Evolutionary conservation across 2,113 vertebrate species (phyloP).

Genomic region (Geococcyx californianus): DNA sequence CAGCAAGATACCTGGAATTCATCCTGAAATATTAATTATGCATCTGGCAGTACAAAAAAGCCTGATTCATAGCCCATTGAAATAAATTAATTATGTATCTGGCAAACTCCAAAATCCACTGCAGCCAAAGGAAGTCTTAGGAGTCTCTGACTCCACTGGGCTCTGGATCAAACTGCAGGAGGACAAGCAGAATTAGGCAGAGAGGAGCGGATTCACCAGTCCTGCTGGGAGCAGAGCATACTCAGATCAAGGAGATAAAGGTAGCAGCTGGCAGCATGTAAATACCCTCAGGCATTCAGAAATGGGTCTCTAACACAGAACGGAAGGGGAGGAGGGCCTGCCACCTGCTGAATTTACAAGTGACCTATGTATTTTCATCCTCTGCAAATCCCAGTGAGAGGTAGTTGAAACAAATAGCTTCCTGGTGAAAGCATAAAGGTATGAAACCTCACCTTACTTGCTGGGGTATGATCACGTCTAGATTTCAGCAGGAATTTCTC

Average conservation of each 20-base stretch:
- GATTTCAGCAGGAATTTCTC: neutral
- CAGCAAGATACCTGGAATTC: conserved; percentile 63
- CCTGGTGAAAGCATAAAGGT: neutral
- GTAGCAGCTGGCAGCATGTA: conserved; percentile 13
- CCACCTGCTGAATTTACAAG: neutral
- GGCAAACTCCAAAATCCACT: conserved; percentile 39
- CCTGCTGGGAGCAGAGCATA: neutral
- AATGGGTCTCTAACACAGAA: neutral
- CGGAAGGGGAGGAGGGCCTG: neutral
- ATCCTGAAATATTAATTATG: conserved; percentile 68
- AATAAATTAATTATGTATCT: conserved; percentile 70
- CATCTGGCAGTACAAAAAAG: conserved; percentile 63
- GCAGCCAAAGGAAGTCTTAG: conserved; percentile 49
- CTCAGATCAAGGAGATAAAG: neutral
- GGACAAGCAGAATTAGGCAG: neutral
- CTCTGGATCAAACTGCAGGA: conserved; percentile 21
- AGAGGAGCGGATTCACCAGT: neutral
- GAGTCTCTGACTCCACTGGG: conserved; percentile 22
- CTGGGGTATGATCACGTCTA: neutral
- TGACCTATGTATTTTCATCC: neutral
- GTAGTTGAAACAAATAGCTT: neutral
- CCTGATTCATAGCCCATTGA: conserved; percentile 51
- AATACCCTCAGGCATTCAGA: neutral
- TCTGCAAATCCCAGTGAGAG: neutral
- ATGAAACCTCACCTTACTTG: neutral